Percentiles rank a stretch among this genome's conserved stretches.
These are phyloP conservation scores for Melanophora roralis DNA, from an alignment of 2,888 invertebrate genomes.

Conservation along the genomic window DNA sequence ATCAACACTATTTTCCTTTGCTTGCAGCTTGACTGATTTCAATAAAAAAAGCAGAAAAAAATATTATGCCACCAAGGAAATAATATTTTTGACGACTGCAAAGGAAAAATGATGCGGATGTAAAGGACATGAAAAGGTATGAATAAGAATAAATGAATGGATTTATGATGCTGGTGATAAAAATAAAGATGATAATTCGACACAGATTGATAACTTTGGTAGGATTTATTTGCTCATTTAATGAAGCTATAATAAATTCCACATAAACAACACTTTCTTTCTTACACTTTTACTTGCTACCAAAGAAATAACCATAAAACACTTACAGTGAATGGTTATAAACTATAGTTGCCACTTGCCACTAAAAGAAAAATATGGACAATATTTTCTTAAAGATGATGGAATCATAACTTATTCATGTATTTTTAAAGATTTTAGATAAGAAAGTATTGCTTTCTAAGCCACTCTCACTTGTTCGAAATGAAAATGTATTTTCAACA, in stretches of 20 bases:
- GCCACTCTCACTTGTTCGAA: constrained; percentile 4
- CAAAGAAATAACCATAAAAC: neutral
- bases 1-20: constrained; percentile 34
- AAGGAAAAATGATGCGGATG: neutral
- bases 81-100: constrained; percentile 2
- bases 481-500: neutral
- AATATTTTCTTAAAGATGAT: constrained; percentile 60
- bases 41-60: constrained; percentile 15
- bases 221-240: constrained; percentile 55
- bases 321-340: neutral
- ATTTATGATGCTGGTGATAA: constrained; percentile 57
- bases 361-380: constrained; percentile 5
- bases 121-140: neutral
- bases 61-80: neutral
- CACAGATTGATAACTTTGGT: constrained; percentile 62
- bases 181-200: constrained; percentile 62
- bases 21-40: constrained; percentile 32
- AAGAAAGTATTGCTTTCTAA: constrained; percentile 26
- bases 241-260: constrained; percentile 25
- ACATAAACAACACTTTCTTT: constrained; percentile 39
- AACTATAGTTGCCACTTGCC: neutral
- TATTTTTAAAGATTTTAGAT: constrained; percentile 45
- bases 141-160: constrained; percentile 43
- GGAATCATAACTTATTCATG: constrained; percentile 61
- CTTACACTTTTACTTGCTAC: constrained; percentile 51